Percentiles rank a stretch among this genome's conserved stretches.
These are phyloP conservation scores for Clostera curtula DNA, from an alignment of 2,888 invertebrate species.

Conservation along the genomic window DNA sequence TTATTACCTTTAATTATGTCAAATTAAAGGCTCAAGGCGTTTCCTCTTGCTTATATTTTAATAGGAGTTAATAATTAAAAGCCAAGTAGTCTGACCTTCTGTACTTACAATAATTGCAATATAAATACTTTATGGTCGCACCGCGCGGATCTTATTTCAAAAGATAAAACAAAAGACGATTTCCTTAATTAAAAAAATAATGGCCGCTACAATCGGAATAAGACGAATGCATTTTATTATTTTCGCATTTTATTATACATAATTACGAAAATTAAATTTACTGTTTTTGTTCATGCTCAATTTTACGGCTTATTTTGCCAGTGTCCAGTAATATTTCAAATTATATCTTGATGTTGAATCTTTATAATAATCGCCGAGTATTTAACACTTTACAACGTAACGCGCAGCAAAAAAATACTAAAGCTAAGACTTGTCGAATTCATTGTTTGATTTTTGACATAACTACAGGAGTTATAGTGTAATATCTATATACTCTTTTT, in stretches of 20 bases:
- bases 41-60: slow-evolving; percentile 50
- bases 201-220: slow-evolving; percentile 4
- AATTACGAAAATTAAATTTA: too few relatives aligned
- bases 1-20: slow-evolving; percentile 36
- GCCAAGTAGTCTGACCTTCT: slow-evolving; percentile 36
- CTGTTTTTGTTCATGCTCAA: too few relatives aligned
- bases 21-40: slow-evolving; percentile 42
- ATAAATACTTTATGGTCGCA: slow-evolving; percentile 29
- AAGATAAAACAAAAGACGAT: slow-evolving; percentile 22
- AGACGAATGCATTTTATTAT: too few relatives aligned
- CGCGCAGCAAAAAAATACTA: too few relatives aligned
- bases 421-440: too few relatives aligned
- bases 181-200: slow-evolving; percentile 27
- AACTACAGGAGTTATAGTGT: too few relatives aligned
- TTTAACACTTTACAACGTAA: too few relatives aligned
- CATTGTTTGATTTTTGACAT: too few relatives aligned
- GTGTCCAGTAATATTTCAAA: neutral
- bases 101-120: slow-evolving; percentile 28
- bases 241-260: too few relatives aligned
- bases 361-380: neutral
- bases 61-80: slow-evolving; percentile 47
- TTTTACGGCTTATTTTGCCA: too few relatives aligned
- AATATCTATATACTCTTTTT: too few relatives aligned
- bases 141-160: slow-evolving; percentile 15
- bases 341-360: neutral